Conservation (phyloP, 2,888 invertebrate species). For the Euproctis similis region DNA sequence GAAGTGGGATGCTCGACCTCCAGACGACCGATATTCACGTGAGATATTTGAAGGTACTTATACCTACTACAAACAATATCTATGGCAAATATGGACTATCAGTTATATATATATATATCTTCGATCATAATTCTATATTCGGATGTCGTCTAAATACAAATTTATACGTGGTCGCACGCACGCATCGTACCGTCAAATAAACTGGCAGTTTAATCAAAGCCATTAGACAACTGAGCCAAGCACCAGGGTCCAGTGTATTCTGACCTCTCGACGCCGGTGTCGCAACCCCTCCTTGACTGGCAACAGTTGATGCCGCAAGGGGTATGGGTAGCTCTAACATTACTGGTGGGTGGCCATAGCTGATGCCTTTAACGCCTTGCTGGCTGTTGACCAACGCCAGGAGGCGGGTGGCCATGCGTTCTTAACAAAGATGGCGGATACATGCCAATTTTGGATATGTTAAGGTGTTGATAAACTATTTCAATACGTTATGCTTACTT, state of each 20-base stretch:
- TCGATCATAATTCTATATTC: conserved; percentile 60
- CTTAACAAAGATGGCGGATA: conserved; percentile 71
- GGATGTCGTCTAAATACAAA: conserved; percentile 67
- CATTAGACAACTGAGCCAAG: conserved; percentile 75
- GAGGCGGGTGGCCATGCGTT: conserved; percentile 69
- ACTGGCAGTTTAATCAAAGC: conserved; percentile 76
- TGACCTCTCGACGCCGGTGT: conserved; percentile 43
- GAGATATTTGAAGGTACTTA: too few species aligned
- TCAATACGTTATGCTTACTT: conserved; percentile 13
- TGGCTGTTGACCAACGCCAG: conserved; percentile 71
- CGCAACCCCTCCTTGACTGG: conserved; percentile 26
- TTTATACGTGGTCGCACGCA: conserved; percentile 69
- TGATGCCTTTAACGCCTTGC: conserved; percentile 75
- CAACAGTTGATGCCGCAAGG: conserved; percentile 19
- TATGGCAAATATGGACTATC: too few species aligned
- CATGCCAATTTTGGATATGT: conserved; percentile 54
- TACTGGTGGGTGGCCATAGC: conserved; percentile 58
- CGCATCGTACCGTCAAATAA: conserved; percentile 74
- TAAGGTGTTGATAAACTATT: conserved; percentile 36
- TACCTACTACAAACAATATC: too few species aligned
- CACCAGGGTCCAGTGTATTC: conserved; percentile 43
- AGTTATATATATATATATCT: too few species aligned
- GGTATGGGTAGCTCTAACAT: conserved; percentile 42
- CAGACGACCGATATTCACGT: too few species aligned
- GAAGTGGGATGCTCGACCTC: too few species aligned